Conservation (phyloP, 2,888 invertebrate genomes). For the Neelides folsomi region DNA sequence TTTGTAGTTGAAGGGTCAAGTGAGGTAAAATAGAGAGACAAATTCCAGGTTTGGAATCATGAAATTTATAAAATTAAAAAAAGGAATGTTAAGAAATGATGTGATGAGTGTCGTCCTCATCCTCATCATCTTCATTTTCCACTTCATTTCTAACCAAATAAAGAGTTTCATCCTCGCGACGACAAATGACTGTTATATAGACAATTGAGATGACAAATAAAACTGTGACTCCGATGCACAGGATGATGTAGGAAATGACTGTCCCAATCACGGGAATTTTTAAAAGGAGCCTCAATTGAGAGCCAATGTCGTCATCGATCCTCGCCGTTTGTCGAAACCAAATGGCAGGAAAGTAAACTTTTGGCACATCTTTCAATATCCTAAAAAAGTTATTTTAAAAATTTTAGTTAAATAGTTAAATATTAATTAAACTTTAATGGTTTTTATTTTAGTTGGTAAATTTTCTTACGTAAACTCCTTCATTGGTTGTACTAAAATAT, state of each 20-base stretch:
- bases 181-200: constrained; percentile 31
- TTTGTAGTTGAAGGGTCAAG: no score
- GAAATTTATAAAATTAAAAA: no score
- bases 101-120: no score
- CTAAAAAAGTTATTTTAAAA: constrained; percentile 38
- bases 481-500: constrained; percentile 55
- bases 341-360: constrained; percentile 53
- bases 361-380: constrained; percentile 44
- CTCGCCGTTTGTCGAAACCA: constrained; percentile 60
- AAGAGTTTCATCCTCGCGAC: constrained; percentile 26
- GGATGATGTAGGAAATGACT: constrained; percentile 46
- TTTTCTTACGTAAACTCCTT: constrained; percentile 50
- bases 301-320: constrained; percentile 47
- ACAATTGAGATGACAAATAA: constrained; percentile 36
- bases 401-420: not conserved
- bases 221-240: constrained; percentile 40
- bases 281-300: constrained; percentile 44
- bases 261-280: constrained; percentile 44
- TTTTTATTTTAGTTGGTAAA: no score
- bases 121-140: no score
- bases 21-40: no score
- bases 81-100: no score
- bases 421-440: no score
- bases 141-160: constrained; percentile 26
- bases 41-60: no score